Base-by-base conservation (phyloP, 2,888 invertebrate species). In the Synanthedon andrenaeformis region DNA sequence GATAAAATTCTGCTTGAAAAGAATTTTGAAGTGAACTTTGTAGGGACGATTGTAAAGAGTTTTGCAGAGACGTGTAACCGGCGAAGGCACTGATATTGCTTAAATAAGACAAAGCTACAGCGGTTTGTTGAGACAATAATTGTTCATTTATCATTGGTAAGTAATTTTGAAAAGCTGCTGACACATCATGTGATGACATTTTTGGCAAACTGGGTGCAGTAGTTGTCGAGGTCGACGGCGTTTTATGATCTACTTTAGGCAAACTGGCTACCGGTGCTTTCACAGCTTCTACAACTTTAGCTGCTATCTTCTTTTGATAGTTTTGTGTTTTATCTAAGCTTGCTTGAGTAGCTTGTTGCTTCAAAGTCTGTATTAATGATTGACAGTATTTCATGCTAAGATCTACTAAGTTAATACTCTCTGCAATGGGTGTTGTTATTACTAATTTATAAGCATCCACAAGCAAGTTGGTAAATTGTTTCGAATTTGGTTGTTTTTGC, bases 361-460 rank as follows among this genome's bases (percentile, higher is more conserved):
- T 92, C 56, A 90, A 84, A 0, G 86, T 79, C 19, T 89, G 80
- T 54, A 90, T 89, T 59, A 91, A 83, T 63, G 91, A 91, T 59
- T 92, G 90, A 65, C 94, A 93, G 64, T 91, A 91, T 70, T 92
- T 93, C 60, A 92, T 85, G 51, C 92, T 93, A 42, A 91, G 75
- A 62, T 94, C 94, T 4, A 92, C 79, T 10, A 90, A 76, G 66
- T 92, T 92, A 55, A 81, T 77, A 62, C 89, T 91, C 61, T 92
- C 92, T 10, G 90, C 82, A 53, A 89, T 74, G 49, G 90, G 89
- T 63, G 90, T 90, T 52, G 90, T 89, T 23, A 89, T 89, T 41
- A 91, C 90, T 48, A 91, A 82, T 69, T 91, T 92, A 65, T 93
- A 95, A 3, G 91, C 91, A 51, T 95, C 94, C 3, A 90, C 82